phyloP scores from a whole-genome alignment of 2,888 invertebrate genomes.

The Hanleya hanleyi region DNA sequence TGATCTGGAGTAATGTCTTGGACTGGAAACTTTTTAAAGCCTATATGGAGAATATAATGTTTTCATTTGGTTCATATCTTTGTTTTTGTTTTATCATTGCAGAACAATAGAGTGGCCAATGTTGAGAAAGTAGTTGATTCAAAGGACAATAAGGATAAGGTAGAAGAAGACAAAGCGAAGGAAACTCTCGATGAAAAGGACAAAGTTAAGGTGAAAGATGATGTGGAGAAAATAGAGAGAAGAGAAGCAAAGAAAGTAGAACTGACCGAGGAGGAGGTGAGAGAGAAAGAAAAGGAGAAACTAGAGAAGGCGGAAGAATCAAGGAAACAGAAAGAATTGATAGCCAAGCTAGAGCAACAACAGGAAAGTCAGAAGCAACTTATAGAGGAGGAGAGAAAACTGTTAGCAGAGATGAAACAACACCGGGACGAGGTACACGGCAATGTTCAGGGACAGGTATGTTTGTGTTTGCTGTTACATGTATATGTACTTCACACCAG shows the following conservation, averaged over 20 bases:
- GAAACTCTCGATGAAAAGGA: background rate
- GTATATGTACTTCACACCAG: too few relatives aligned
- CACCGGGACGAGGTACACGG: slow-evolving; percentile 55
- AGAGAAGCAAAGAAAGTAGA: background rate
- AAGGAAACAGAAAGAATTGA: slow-evolving; percentile 44
- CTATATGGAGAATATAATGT: too few relatives aligned
- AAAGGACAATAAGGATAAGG: background rate
- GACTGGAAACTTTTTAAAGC: too few relatives aligned
- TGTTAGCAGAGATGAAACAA: slow-evolving; percentile 65
- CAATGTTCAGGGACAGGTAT: too few relatives aligned
- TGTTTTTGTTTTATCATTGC: too few relatives aligned
- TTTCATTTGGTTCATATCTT: too few relatives aligned
- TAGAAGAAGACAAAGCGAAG: too few relatives aligned
- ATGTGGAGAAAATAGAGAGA: background rate
- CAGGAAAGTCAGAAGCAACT: slow-evolving; percentile 61
- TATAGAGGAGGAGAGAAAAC: slow-evolving; percentile 65
- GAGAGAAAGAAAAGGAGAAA: slow-evolving; percentile 22
- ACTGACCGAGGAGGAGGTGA: slow-evolving; percentile 1
- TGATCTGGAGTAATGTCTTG: too few relatives aligned
- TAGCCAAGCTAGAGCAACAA: slow-evolving; percentile 58
- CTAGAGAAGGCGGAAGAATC: slow-evolving; percentile 32
- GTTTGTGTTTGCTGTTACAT: too few relatives aligned
- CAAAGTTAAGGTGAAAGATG: background rate
- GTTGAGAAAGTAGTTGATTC: background rate
- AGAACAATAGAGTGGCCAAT: background rate